Base-by-base conservation (phyloP, 2,113 vertebrate species). In the Stercorarius parasiticus region DNA sequence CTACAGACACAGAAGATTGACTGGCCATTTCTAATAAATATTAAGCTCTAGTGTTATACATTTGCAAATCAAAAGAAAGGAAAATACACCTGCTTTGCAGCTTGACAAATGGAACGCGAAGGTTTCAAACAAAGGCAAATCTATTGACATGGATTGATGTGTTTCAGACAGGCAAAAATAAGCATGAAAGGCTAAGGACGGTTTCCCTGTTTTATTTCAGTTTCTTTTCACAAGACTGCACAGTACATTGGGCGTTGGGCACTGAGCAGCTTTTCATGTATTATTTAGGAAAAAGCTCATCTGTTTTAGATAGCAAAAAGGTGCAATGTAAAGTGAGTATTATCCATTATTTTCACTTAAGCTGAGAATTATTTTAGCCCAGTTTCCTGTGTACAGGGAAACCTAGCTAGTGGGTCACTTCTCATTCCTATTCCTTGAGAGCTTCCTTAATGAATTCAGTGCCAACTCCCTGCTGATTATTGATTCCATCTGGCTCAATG, bases 401-500 rank as follows among this genome's bases (percentile, higher is more conserved):
- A 45, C 38, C 14, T 43, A 62, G 59, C 11, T 58, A 22, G 61
- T 59, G 72, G 62, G 66, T 94, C 64, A 74, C 69, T 92, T 90
- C 72, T 93, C 53, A 81, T 8, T 78, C 22, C 77, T 62, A 38
- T 84, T 95, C 36, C 61, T 87, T 61, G 26, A 74, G 71, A 95
- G 65, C 50, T 74, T 83, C 42, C 59, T 86, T 96, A 94, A 85
- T 82, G 90, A 96, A 95, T 96, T 81, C 47, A 70, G 73, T 65
- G 65, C 92, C 58, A 92, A 43, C 59, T 96, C 79, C 81, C 93
- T 2, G 2, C 73, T 92, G 93, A 77, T 97, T 95, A 97, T 95
- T 96, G 96, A 97, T 97, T 97, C 92, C 83, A 94, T 94, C 78
- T 78, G 21, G 79, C 69, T 97, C 96, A 97, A 82, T 95, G 95